Base-by-base conservation (phyloP, 2,888 invertebrate genomes). In the Coleophora deauratella region DNA sequence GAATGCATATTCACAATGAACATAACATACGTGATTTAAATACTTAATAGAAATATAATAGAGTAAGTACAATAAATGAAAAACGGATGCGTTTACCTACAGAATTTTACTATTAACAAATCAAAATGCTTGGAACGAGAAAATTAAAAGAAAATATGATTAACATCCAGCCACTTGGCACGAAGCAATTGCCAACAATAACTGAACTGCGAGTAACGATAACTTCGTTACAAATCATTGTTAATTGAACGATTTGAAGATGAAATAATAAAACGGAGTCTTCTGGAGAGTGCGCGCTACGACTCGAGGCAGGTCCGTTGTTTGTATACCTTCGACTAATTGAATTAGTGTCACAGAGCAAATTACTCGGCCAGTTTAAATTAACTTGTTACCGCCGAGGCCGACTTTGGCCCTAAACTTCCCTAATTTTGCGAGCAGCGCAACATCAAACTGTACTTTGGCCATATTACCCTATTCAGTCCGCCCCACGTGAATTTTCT, bases 361-460 rank as follows among this genome's bases (percentile, higher is more conserved):
- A 77, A 80, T 79, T 73, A 76, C 76, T 74, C 73, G 71, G 74
- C 66, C 77, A 81, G 79, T 82, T 81, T 77, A 79, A 82, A 82
- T 81, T 80, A 82, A 81, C 80, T 81, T 81, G 80, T 81, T 73
- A 70, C 70, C 43, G 40, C 27, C 41, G 62, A 59, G 66, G 63
- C 62, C 71, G 76, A 78, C 77, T 79, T 79, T 61, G 69, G 76
- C 74, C 81, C 77, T 76, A 79, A 81, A 82, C 76, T 81, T 81
- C 79, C 68, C 76, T 81, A 81, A 82, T 80, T 81, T 82, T 76
- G 81, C 70, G 77, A 79, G 76, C 69, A 79, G 76, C 69, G 76
- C 69, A 77, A 81, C 81, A 81, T 82, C 81, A 81, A 82, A 79
- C 81, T 81, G 72, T 78, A 73, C 81, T 81, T 73, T 72, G 66